Base-by-base conservation (phyloP, 2,888 invertebrate genomes). In the Panopea generosa region DNA sequence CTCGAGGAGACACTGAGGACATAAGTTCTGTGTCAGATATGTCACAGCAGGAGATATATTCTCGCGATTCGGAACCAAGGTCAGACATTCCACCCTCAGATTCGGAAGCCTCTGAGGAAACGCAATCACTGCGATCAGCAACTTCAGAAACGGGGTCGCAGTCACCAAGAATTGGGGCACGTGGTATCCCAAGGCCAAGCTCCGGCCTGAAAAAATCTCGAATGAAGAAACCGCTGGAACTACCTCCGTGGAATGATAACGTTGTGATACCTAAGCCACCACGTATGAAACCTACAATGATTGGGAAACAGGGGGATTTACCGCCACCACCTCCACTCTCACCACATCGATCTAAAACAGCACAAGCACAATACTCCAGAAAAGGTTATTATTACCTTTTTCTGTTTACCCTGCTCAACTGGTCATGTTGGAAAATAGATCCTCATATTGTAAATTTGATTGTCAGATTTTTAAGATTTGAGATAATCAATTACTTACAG, bases 171-270 rank as follows among this genome's bases (percentile, higher is more conserved):
- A 27, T 24, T 11, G n/a, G 38, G n/a, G 6, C 9, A 4, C 9
- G 6, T 7, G 63, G 71, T 20, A 72, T 62, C 26, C 72, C 69
- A 59, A 71, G 45, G 29, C 63, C 61, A 49, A 33, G 33, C 33
- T 33, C 33, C 6, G 33, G 11, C 33, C 11, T 7, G 6, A 33
- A 33, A 33, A 33, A 33, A 33, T 33, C 33, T 7, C 62, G 68
- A 43, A 57, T 52, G 20, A 76, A 70, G 61, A 76, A 70, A 43
- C 63, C 73, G 2, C 14, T 67, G n/a, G 80, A 73, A 43, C 59
- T 80, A 38, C 80, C 80, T 33, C 80, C 80, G 9, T 80, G 80
- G 80, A 56, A 80, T 61, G 80, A 80, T 53, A 80, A 80, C 52
- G 80, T 80, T 47, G 77, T 80, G 26, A 71, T 80, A 24, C 80